phyloP scores from a whole-genome alignment of 2,113 vertebrate genomes.

The Carassius carassius region DNA sequence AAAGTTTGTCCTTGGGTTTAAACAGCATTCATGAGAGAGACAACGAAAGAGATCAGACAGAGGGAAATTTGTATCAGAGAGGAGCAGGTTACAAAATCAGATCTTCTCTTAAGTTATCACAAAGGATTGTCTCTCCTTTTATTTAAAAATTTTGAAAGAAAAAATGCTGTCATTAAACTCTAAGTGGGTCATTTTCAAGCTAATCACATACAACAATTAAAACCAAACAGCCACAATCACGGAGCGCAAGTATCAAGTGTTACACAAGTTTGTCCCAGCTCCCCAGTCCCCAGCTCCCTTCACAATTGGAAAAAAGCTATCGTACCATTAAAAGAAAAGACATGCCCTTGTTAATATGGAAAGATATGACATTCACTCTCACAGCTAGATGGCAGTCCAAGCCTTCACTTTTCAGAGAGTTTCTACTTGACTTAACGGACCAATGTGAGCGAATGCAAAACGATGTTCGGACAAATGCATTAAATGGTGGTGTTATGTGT shows the following conservation, averaged over 20 bases:
- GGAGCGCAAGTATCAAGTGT: constrained; percentile 17
- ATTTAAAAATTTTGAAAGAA: constrained; percentile 5
- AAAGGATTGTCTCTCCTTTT: background rate
- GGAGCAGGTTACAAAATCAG: background rate
- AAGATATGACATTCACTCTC: background rate
- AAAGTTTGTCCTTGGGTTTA: background rate
- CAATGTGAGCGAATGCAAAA: background rate
- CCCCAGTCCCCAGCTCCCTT: background rate
- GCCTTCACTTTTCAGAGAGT: background rate
- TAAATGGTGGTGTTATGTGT: background rate
- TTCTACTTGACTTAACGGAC: background rate
- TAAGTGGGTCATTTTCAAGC: constrained; percentile 30
- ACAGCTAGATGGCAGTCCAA: background rate
- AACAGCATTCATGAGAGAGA: background rate
- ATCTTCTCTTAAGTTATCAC: background rate
- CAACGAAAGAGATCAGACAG: background rate
- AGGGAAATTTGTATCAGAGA: background rate
- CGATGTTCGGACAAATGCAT: background rate
- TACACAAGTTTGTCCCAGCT: constrained; percentile 22
- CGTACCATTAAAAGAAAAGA: constrained; percentile 17
- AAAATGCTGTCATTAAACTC: constrained; percentile 24
- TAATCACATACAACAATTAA: constrained; percentile 21
- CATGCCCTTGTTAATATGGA: background rate
- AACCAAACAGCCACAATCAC: constrained; percentile 18
- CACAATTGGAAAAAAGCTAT: background rate